phyloP scores from a whole-genome alignment of 2,888 invertebrate species.

The Apoderus coryli region DNA sequence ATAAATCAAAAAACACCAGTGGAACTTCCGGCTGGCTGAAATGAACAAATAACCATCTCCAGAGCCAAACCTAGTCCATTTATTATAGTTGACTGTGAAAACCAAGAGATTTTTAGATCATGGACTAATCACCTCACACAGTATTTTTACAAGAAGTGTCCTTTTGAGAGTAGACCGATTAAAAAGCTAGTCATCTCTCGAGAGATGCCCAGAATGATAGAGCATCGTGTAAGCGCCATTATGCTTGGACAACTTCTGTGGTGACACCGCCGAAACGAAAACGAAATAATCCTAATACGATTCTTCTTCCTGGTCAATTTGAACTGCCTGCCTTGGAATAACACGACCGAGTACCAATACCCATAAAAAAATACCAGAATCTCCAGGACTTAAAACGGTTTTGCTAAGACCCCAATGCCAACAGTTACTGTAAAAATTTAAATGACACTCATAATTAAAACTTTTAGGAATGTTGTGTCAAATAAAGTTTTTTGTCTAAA shows the following conservation, averaged over 20 bases:
- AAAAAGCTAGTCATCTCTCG: neutral
- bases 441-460: neutral
- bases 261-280: conserved; percentile 2
- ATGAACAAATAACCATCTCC: neutral
- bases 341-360: neutral
- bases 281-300: too few relatives aligned
- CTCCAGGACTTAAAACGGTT: conserved; percentile 2
- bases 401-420: conserved; percentile 1
- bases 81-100: conserved; percentile 1
- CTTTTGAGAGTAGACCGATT: conserved; percentile 1
- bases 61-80: conserved; percentile 1
- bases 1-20: neutral
- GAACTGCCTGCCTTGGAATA: neutral
- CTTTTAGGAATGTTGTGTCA: too few relatives aligned
- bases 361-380: conserved; percentile 1
- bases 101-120: conserved; percentile 1
- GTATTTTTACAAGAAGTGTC: conserved; percentile 2
- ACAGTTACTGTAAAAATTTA: conserved; percentile 2
- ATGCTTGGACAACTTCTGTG: neutral
- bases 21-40: conserved; percentile 2
- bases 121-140: neutral
- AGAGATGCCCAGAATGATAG: conserved; percentile 1
- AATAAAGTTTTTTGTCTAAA: too few relatives aligned
- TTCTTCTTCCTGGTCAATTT: neutral
- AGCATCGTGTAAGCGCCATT: neutral